These are phyloP conservation scores for Zootoca vivipara DNA, from an alignment of 2,113 vertebrate species.

Conservation along the genomic window DNA sequence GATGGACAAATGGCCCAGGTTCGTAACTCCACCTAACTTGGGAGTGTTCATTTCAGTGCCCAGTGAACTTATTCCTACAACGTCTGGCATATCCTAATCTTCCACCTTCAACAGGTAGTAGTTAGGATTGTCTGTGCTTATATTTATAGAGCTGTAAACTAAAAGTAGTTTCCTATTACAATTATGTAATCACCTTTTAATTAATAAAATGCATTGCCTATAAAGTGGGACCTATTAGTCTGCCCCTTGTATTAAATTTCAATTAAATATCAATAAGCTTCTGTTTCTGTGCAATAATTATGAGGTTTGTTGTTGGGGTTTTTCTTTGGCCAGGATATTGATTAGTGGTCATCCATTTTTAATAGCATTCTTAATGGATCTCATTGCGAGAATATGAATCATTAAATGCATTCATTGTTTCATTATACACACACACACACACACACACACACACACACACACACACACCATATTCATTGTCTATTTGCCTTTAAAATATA, in stretches of 20 bases:
- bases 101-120: too few relatives aligned
- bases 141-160: too few relatives aligned
- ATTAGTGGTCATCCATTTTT: neutral
- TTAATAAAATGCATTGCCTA: neutral
- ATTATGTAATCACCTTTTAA: neutral
- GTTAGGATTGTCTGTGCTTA: too few relatives aligned
- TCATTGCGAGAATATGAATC: neutral
- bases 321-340: neutral
- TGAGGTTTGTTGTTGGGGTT: neutral
- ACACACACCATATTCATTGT: neutral
- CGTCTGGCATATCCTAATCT: too few relatives aligned
- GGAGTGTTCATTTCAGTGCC: neutral
- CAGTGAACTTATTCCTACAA: neutral
- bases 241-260: neutral
- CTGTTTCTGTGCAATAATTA: neutral
- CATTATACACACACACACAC: neutral
- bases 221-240: neutral
- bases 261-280: neutral
- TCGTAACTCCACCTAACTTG: neutral
- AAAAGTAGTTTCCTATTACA: constrained; percentile 6
- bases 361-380: neutral
- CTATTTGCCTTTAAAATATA: neutral
- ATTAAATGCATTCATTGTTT: neutral
- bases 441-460: neutral
- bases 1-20: too few relatives aligned